Evolutionary conservation across 2,888 invertebrate genomes (phyloP).

Genomic region (Drosophila anomalata): DNA sequence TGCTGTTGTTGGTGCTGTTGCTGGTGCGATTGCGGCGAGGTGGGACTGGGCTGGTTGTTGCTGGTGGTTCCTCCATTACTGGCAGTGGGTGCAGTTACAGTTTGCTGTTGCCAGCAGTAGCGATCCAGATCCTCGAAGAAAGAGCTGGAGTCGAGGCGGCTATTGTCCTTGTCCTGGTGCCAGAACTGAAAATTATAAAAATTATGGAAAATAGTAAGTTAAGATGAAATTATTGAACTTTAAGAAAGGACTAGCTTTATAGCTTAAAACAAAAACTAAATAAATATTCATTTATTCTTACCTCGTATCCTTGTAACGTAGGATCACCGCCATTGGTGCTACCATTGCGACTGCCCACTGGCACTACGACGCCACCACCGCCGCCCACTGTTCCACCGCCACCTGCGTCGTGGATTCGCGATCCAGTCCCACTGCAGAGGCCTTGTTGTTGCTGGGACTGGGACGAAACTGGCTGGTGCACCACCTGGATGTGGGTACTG

Average conservation of each 20-base stretch:
- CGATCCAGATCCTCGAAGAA: conserved; percentile 94
- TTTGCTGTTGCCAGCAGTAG: conserved; percentile 91
- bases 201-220: background rate
- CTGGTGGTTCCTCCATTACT: conserved; percentile 84
- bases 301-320: conserved; percentile 84
- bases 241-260: background rate
- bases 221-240: background rate
- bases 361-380: conserved; percentile 45
- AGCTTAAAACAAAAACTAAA: background rate
- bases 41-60: conserved; percentile 67
- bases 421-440: conserved; percentile 56
- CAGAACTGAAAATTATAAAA: conserved; percentile 78
- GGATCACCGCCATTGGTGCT: conserved; percentile 79
- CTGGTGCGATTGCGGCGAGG: conserved; percentile 62
- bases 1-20: conserved; percentile 59
- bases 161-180: conserved; percentile 86
- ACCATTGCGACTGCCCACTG: conserved; percentile 64
- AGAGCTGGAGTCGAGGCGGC: conserved; percentile 88
- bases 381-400: conserved; percentile 49
- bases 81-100: conserved; percentile 80
- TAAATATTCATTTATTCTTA: conserved; percentile 49
- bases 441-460: conserved; percentile 64
- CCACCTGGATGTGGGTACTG: conserved; percentile 55
- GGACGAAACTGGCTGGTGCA: conserved; percentile 61
- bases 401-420: conserved; percentile 71